Evolutionary conservation across 2,113 vertebrate genomes (phyloP).

Genomic region (Scytalopus superciliaris): DNA sequence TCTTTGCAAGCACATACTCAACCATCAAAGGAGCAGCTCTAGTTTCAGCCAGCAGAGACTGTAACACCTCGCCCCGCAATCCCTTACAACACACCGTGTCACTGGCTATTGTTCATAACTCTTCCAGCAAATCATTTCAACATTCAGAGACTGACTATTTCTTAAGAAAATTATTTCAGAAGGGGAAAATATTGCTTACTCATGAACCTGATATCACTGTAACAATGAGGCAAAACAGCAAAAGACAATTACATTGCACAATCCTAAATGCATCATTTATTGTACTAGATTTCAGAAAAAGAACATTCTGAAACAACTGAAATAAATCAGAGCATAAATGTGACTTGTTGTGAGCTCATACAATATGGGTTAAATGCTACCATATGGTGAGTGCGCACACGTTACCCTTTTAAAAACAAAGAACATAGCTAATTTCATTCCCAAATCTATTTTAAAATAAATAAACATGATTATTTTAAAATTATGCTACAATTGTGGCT

Average conservation of each 20-base stretch:
- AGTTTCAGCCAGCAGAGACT: conserved; percentile 54
- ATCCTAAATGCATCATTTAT: not conserved
- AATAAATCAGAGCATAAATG: conserved; percentile 63
- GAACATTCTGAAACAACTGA: conserved; percentile 59
- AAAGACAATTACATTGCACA: conserved; percentile 28
- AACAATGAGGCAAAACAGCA: conserved; percentile 5
- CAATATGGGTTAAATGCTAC: conserved; percentile 66
- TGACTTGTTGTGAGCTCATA: conserved; percentile 32
- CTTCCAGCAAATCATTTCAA: conserved; percentile 26
- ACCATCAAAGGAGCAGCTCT: conserved; percentile 45
- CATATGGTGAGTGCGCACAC: conserved; percentile 53
- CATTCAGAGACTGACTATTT: not conserved
- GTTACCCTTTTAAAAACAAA: conserved; percentile 60
- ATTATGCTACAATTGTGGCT: not conserved
- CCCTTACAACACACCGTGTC: not conserved
- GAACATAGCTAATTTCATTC: conserved; percentile 30
- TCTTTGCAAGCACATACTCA: not conserved
- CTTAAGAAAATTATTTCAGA: conserved; percentile 11
- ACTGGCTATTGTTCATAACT: conserved; percentile 38
- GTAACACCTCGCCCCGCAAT: conserved; percentile 21
- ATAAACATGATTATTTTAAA: not conserved
- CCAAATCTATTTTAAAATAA: conserved; percentile 44
- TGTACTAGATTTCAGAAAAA: conserved; percentile 35
- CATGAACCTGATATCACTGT: not conserved
- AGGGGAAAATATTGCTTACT: not conserved